Percentiles rank a stretch among this genome's conserved stretches.
Evolutionary conservation across 2,888 invertebrate genomes (phyloP).

Genomic region (Ophion slaviceki): DNA sequence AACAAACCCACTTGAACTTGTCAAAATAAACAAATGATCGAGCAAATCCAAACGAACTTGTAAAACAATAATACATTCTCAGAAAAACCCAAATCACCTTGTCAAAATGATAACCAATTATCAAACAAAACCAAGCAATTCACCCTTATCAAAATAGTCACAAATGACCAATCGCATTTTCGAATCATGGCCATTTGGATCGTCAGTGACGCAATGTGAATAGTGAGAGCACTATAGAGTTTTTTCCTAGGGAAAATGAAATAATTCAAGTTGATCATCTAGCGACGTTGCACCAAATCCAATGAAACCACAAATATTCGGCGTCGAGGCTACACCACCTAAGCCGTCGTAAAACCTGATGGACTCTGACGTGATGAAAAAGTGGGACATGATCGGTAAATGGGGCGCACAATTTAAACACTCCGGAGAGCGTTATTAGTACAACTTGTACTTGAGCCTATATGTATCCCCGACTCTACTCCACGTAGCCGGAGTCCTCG

Average conservation of each 20-base stretch:
- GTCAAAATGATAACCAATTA: too few relatives aligned
- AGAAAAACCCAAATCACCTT: too few relatives aligned
- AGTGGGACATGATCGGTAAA: constrained; percentile 2
- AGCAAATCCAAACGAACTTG: too few relatives aligned
- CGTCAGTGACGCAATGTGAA: too few relatives aligned
- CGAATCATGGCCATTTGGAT: too few relatives aligned
- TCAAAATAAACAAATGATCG: too few relatives aligned
- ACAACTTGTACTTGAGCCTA: not conserved
- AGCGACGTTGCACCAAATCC: not conserved
- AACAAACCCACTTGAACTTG: too few relatives aligned
- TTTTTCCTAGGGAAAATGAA: not conserved
- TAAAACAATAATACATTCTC: too few relatives aligned
- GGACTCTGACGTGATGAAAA: not conserved
- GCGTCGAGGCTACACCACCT: not conserved
- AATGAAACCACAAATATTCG: not conserved
- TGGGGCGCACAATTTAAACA: constrained; percentile 4
- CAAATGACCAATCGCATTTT: too few relatives aligned
- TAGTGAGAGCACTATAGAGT: too few relatives aligned
- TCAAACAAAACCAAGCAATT: too few relatives aligned
- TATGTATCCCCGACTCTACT: not conserved
- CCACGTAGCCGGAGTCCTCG: constrained; percentile 36
- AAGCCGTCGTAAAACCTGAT: not conserved
- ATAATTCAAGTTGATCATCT: not conserved
- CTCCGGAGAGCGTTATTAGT: constrained; percentile 19
- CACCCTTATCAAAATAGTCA: too few relatives aligned